Base-by-base conservation (phyloP, 53 echinoderm and acorn worm genomes). In the Glandiceps talaboti region DNA sequence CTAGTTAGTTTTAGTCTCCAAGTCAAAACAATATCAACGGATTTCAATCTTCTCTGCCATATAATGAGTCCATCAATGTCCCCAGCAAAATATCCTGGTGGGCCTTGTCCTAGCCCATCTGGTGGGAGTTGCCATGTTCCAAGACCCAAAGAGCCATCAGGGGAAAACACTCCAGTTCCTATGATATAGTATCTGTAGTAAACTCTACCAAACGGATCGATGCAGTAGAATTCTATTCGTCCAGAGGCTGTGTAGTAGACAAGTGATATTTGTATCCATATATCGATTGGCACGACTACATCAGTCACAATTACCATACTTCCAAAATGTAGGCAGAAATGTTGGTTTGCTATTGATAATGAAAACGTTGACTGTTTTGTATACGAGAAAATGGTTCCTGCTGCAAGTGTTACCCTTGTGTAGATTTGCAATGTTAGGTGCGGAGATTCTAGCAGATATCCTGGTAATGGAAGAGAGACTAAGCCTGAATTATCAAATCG, bases 71-170 rank as follows among this genome's bases (percentile, higher is more conserved):
- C 82, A 73, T 85, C 85, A 14, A 89, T 77, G 45, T 85, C 85
- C 14, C 89, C 89, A 30, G 76, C 77, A 77, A 89, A 89, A 1
- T 33, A 31, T n/a, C 83, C 85, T 33, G 31, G 78, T 30, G 89
- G 84, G 33, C 33, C 1, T 1, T 78, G 73, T 32, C 83, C 83
- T 28, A 81, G 73, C 30, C 88, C 90, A 83, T 83, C 74, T 1
- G 74, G 32, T 73, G 94, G 94, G 26, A 89, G 74, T 76, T 88
- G 86, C 94, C 94, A 94, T 1, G 87, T 91, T 33, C 94, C 94
- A 27, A 94, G 76, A 28, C 94, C 87, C 33, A 94, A 76, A n/a
- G 81, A 79, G 30, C 85, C 91, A 75, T 84, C 91, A 33, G 88
- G 83, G 73, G 78, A 74, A 76, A 92, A 81, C n/a, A 88, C 74